phyloP scores from a whole-genome alignment of 2,888 invertebrate species.

The Brachyptera risi region DNA sequence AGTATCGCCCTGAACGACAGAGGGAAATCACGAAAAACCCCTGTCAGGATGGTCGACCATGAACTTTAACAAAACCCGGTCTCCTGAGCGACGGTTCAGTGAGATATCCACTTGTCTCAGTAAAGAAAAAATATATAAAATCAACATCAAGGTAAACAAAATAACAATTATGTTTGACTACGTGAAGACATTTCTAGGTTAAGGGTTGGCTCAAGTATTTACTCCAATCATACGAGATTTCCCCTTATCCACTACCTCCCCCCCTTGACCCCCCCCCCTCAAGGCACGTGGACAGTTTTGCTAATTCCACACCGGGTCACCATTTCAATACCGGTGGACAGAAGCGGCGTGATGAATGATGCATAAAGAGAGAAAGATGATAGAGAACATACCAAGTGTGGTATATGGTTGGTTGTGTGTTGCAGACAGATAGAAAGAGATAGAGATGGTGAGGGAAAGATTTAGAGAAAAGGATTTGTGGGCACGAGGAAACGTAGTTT shows the following conservation, averaged over 20 bases:
- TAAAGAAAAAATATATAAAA: too few relatives aligned
- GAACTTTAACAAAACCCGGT: too few relatives aligned
- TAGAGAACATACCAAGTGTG: neutral
- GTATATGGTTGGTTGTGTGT: neutral
- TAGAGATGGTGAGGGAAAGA: neutral
- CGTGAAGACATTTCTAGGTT: slow-evolving; percentile 19
- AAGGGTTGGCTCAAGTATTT: neutral
- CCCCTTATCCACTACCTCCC: neutral
- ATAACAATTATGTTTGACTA: slow-evolving; percentile 21
- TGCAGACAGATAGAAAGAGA: neutral
- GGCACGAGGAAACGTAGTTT: too few relatives aligned
- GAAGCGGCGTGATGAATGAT: neutral
- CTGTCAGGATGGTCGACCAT: too few relatives aligned
- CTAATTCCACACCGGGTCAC: neutral
- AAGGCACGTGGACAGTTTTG: neutral
- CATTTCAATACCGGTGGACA: neutral
- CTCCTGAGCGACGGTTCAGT: too few relatives aligned
- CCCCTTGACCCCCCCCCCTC: neutral
- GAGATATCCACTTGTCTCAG: too few relatives aligned
- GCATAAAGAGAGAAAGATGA: slow-evolving; percentile 3
- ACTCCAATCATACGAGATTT: slow-evolving; percentile 1
- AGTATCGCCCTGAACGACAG: too few relatives aligned
- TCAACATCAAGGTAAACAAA: too few relatives aligned
- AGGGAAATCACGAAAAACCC: too few relatives aligned
- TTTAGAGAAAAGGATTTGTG: slow-evolving; percentile 10